phyloP scores from a whole-genome alignment of 2,113 vertebrate species.

The Periophthalmodon schlosseri region DNA sequence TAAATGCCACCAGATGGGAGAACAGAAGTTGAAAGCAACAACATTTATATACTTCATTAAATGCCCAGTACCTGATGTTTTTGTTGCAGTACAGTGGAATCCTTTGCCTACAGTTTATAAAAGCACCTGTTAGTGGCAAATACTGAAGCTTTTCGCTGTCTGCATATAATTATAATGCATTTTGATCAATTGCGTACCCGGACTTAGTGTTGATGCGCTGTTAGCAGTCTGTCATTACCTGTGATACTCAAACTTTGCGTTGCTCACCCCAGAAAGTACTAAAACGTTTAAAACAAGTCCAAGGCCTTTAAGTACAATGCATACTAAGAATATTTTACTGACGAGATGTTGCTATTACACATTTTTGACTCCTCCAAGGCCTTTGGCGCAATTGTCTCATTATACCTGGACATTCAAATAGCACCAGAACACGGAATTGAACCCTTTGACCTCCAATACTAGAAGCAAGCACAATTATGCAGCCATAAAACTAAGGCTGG shows the following conservation, averaged over 20 bases:
- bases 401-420: not conserved
- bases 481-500: too few relatives aligned
- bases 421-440: not conserved
- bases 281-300: too few relatives aligned
- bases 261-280: too few relatives aligned
- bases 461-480: not conserved
- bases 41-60: not conserved
- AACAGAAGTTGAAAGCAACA: not conserved
- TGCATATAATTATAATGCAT: too few relatives aligned
- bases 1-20: not conserved
- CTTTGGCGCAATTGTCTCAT: not conserved
- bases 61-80: not conserved
- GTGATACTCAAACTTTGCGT: too few relatives aligned
- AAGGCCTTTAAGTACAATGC: too few relatives aligned
- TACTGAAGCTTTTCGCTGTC: too few relatives aligned
- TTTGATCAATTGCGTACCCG: too few relatives aligned
- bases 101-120: not conserved
- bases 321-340: not conserved
- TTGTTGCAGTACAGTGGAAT: not conserved
- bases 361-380: not conserved
- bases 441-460: not conserved
- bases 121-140: too few relatives aligned
- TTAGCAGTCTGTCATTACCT: too few relatives aligned
- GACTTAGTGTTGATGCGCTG: too few relatives aligned
- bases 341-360: not conserved